These are phyloP conservation scores for Melanaphis sacchari DNA, from an alignment of 1,140 invertebrate genomes.

Conservation along the genomic window DNA sequence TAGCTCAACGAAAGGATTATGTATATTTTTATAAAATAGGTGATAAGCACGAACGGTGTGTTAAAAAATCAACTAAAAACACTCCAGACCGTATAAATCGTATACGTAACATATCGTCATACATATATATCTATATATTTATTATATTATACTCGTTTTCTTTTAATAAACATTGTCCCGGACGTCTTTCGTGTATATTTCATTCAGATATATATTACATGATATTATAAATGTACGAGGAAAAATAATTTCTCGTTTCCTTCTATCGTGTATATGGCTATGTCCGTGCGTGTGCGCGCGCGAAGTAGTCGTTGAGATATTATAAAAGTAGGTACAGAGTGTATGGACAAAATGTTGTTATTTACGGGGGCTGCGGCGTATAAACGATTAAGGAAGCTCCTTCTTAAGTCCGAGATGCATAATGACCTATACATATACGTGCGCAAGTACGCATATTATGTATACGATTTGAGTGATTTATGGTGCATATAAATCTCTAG, in stretches of 20 bases:
- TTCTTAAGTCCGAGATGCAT: background rate
- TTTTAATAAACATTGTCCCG: background rate
- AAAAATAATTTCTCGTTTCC: background rate
- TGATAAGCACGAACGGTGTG: background rate
- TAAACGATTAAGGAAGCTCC: slow-evolving; percentile 30
- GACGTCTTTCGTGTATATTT: background rate
- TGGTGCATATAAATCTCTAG: background rate
- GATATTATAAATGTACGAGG: background rate
- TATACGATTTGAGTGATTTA: slow-evolving; percentile 26
- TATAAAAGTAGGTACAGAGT: background rate
- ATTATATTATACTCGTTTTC: background rate
- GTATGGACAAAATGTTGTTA: background rate
- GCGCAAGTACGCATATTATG: background rate
- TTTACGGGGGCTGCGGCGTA: background rate
- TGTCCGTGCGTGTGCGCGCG: too few relatives aligned
- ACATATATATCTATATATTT: background rate
- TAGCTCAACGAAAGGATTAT: background rate
- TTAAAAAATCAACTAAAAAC: background rate
- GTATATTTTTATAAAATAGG: background rate
- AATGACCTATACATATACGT: background rate
- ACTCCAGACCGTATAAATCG: background rate
- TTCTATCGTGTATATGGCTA: background rate
- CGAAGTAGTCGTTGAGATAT: background rate
- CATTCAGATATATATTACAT: background rate
- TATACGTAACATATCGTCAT: background rate